Percentiles rank a stretch among this genome's conserved stretches.
These are phyloP conservation scores for Leptinotarsa peninsularis DNA, from an alignment of 2,888 invertebrate genomes.

Conservation along the genomic window DNA sequence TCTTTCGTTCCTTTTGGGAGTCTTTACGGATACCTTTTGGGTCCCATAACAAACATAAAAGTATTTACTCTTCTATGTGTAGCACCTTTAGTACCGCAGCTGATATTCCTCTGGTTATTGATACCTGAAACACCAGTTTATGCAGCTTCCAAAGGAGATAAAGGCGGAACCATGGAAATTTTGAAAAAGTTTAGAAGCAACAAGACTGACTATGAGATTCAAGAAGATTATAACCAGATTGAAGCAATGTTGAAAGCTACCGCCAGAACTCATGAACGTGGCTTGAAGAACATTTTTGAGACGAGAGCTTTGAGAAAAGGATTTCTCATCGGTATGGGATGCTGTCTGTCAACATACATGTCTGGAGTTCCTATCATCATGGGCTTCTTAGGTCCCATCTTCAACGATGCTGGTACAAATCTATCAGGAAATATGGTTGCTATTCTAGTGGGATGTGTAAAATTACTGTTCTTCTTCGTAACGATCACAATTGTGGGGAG, in stretches of 20 bases:
- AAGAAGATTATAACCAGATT: slow-evolving; percentile 51
- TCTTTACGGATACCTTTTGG: slow-evolving; percentile 36
- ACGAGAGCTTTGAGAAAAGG: not conserved
- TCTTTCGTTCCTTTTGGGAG: slow-evolving; percentile 31
- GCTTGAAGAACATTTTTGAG: not conserved
- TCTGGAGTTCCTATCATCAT: not conserved
- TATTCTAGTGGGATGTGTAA: not conserved
- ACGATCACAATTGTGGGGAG: not conserved
- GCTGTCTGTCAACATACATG: not conserved
- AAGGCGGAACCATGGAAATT: not conserved
- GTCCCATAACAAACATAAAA: slow-evolving; percentile 12
- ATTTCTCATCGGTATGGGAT: not conserved
- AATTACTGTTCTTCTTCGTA: not conserved
- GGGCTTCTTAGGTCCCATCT: slow-evolving; percentile 15
- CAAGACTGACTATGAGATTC: not conserved
- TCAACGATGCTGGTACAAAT: slow-evolving; percentile 20
- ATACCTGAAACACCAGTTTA: slow-evolving; percentile 44
- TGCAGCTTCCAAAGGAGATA: slow-evolving; percentile 6
- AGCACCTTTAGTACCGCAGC: slow-evolving; percentile 33
- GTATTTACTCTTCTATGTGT: slow-evolving; percentile 31
- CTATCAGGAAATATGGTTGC: slow-evolving; percentile 20
- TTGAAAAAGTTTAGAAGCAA: slow-evolving; percentile 5
- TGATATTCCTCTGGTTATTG: slow-evolving; percentile 22
- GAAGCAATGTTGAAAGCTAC: slow-evolving; percentile 71
- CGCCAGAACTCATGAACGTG: not conserved